Percentiles rank a stretch among this genome's conserved stretches.
These are phyloP conservation scores for Molossus molossus DNA, from an alignment of 2,797 vertebrate genomes.

Conservation along the genomic window DNA sequence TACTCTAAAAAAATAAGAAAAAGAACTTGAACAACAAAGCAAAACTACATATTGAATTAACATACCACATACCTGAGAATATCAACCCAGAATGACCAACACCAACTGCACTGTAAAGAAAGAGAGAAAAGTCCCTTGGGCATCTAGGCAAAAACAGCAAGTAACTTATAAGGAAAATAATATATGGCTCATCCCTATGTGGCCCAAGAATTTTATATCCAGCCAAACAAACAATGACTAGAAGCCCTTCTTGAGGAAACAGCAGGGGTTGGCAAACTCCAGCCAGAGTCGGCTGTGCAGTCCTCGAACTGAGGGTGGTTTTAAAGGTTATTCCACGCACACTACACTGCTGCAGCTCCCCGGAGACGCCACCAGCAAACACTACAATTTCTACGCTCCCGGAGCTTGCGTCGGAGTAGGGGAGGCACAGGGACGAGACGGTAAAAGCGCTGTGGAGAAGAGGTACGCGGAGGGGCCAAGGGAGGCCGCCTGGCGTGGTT, in stretches of 20 bases:
- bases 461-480: too few species aligned
- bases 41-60: conserved; percentile 14
- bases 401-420: background rate
- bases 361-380: background rate
- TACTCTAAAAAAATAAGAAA: background rate
- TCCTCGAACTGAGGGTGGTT: background rate
- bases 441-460: background rate
- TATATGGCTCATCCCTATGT: background rate
- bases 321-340: background rate
- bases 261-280: background rate
- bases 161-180: background rate
- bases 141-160: background rate
- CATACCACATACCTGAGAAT: conserved; percentile 27
- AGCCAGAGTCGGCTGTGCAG: background rate
- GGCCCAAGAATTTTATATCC: background rate
- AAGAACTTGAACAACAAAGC: background rate
- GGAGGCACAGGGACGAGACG: background rate
- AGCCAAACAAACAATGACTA: background rate
- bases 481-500: too few species aligned
- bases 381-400: background rate
- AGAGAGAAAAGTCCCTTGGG: conserved; percentile 30
- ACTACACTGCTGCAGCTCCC: background rate
- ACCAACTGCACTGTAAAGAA: conserved; percentile 54
- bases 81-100: conserved; percentile 42
- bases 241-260: background rate